A percentile compares a stretch with the other conserved stretches of the same genome.
phyloP scores from a whole-genome alignment of 37 sponge, comb jelly and placozoan genomes.

The Tethya wilhelma region DNA sequence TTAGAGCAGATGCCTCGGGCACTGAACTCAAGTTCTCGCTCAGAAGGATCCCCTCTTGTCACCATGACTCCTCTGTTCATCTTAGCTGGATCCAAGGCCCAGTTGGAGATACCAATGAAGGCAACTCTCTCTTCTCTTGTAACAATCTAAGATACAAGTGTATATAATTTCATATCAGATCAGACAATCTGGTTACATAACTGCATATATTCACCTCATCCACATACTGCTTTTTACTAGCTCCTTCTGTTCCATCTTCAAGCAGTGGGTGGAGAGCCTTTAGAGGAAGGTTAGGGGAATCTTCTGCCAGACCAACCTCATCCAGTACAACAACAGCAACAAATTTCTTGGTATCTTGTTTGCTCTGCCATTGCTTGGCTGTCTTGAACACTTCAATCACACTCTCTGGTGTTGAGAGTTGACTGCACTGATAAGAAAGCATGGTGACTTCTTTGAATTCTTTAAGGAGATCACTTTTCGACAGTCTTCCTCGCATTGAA shows the following conservation, averaged over 20 bases:
- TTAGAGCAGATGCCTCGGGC: constrained; percentile 78
- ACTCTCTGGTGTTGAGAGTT: constrained; percentile 82
- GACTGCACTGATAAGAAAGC: constrained; percentile 92
- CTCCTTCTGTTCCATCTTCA: constrained; percentile 90
- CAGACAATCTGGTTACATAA: too few relatives aligned
- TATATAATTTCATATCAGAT: too few relatives aligned
- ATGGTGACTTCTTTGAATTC: constrained; percentile 78
- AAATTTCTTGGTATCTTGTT: constrained; percentile 53
- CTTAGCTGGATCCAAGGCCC: constrained; percentile 94
- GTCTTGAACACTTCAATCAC: constrained; percentile 82
- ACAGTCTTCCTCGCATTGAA: constrained; percentile 81
- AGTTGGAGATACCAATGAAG: constrained; percentile 93
- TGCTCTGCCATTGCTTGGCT: constrained; percentile 68
- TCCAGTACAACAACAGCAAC: constrained; percentile 91
- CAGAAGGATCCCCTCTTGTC: constrained; percentile 72
- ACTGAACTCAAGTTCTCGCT: constrained; percentile 71
- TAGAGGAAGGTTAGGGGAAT: constrained; percentile 90
- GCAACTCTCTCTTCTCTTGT: constrained; percentile 68
- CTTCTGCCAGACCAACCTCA: constrained; percentile 96
- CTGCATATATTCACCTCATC: constrained; percentile 11
- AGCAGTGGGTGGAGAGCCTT: constrained; percentile 95
- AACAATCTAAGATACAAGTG: constrained; percentile 18
- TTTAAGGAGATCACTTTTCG: constrained; percentile 54
- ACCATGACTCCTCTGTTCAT: constrained; percentile 94
- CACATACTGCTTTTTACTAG: constrained; percentile 26